Evolutionary conservation across 2,797 vertebrate species (phyloP), one percentile per base, ranked within the genome.

Genomic region (Iguana delicatissima): DNA sequence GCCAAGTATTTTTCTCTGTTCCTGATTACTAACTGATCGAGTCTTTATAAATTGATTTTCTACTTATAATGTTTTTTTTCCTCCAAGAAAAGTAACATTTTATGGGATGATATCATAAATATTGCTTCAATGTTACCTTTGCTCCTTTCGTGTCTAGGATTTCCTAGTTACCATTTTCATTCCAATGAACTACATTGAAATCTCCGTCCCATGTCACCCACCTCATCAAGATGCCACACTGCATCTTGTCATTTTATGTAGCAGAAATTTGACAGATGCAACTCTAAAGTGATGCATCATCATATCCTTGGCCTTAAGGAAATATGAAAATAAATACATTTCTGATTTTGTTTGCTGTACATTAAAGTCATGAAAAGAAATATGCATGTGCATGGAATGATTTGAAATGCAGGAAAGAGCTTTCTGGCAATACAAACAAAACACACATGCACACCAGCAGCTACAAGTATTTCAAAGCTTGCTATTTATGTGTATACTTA

Each of bases 321-420:
- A 90, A 93, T 81, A 89, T 80, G 87, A 94, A 96, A 96, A 94
- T 80, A 94, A 96, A 96, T 88, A 91, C 4, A 92, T 95, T 90
- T 85, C 29, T 92, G 10, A 29, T 77, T 93, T 91, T 94, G 62
- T 94, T 93, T 93, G 72, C 67, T 81, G 18, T 88, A 64, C 85
- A 87, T 24, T 89, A 82, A 42, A 91, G 16, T 91, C 32, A 91
- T 6, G 0, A 3, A 86, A 64, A 29, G 85, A 91, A 81, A 0
- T 8, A 62, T 0, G 81, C 50, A 77, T 74, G 90, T 88, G 67
- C 32, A 14, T 92, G 83, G 86, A 1, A n/a, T 89, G 67, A 83
- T 83, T 69, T 82, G 64, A 82, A 91, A 91, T 16, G 1, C 3
- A 87, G 86, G 42, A 0, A 0, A 0, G 87, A 80, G 3, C 0